phyloP scores from a whole-genome alignment of 2,113 vertebrate genomes.

The Gorilla gorilla region DNA sequence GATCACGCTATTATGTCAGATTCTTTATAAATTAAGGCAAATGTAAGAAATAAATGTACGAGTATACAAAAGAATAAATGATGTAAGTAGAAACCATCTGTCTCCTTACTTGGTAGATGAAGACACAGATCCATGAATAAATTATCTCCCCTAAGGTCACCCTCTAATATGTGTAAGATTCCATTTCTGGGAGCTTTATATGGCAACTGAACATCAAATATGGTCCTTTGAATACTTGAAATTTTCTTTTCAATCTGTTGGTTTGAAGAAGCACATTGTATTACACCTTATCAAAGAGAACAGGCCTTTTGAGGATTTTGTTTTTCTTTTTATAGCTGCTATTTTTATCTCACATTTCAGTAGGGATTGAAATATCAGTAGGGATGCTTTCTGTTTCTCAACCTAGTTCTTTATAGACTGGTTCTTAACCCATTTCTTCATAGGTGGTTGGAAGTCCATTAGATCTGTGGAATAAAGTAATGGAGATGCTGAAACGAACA shows the following conservation, averaged over 20 bases:
- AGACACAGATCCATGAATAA: not conserved
- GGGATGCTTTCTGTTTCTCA: conserved; percentile 15
- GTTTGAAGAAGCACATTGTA: not conserved
- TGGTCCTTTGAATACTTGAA: not conserved
- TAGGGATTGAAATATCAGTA: conserved; percentile 32
- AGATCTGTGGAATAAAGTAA: not conserved
- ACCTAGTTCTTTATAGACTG: not conserved
- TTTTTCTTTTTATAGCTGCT: conserved; percentile 23
- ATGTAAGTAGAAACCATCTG: not conserved
- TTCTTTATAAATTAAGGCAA: not conserved
- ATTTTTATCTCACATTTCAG: conserved; percentile 37
- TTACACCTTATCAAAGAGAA: conserved; percentile 10
- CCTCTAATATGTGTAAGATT: not conserved
- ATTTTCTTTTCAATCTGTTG: conserved; percentile 7
- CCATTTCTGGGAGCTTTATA: conserved; percentile 5
- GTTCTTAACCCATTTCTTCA: not conserved
- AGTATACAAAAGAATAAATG: not conserved
- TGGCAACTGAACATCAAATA: not conserved
- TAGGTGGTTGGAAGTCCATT: not conserved
- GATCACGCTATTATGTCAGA: not conserved
- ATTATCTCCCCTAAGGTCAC: not conserved
- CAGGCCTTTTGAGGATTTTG: conserved; percentile 17
- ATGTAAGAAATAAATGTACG: not conserved
- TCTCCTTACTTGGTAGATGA: conserved; percentile 5
- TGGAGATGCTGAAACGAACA: not conserved